Base-by-base conservation (phyloP, 2,113 vertebrate genomes). In the Cairina moschata region DNA sequence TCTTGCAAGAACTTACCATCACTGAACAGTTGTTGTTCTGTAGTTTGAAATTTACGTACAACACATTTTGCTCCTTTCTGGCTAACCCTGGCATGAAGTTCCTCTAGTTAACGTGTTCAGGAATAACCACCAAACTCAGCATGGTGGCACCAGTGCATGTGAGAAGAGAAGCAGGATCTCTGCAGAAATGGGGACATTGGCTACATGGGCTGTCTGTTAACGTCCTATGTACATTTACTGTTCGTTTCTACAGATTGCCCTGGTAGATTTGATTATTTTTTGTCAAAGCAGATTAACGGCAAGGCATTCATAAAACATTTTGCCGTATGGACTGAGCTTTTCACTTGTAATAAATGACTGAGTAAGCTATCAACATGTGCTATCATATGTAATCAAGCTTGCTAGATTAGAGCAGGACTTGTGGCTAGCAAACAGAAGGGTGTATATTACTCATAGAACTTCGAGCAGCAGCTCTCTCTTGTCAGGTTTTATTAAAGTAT, bases 391-490 rank as follows among this genome's bases (percentile, higher is more conserved):
- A 86, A 79, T 88, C 69, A 91, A 93, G 86, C 96, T 96, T 83
- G 88, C 93, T 91, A 88, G 72, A 92, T 72, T 71, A 90, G 95
- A 96, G 95, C 96, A 90, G 91, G 85, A 87, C 36, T 94, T 96
- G 96, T 89, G 95, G 83, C 90, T 92, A 85, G 76, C 93, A 97
- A 97, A 97, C 93, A 96, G 91, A 91, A 90, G 8, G 60, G 60
- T 93, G 95, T 94, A 84, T 80, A 93, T 93, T 97, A 97, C 69
- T 91, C 75, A 90, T 84, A 83, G 92, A 97, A 95, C 92, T 96
- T 96, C 0, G 56, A 97, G 97, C 95, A 96, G 95, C 93, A 96
- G 97, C 96, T 81, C 93, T 93, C 73, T 96, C 96, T 48, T 67
- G 77, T 88, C 29, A 62, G 96, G 87, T 38, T 95, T 95, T 80